phyloP scores from a whole-genome alignment of 2,113 vertebrate genomes.

The Thunnus maccoyii region DNA sequence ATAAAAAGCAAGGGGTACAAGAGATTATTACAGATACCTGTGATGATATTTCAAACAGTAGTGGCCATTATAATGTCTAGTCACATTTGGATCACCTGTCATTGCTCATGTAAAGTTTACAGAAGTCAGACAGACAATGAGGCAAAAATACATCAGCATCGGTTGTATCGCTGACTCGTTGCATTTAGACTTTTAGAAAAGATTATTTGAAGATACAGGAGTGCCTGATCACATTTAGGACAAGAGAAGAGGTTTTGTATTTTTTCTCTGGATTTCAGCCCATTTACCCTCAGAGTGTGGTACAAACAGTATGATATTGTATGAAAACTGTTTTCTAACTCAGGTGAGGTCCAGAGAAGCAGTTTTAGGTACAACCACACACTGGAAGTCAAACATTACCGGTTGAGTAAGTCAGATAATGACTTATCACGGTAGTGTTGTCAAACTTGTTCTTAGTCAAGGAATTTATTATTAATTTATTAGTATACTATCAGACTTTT shows the following conservation, averaged over 20 bases:
- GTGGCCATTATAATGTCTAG: background rate
- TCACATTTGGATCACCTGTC: background rate
- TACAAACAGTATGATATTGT: background rate
- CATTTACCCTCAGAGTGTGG: background rate
- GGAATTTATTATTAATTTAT: too few relatives aligned
- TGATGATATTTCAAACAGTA: background rate
- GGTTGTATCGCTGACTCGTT: background rate
- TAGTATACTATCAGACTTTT: too few relatives aligned
- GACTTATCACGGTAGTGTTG: too few relatives aligned
- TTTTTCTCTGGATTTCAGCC: background rate
- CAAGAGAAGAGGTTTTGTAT: background rate
- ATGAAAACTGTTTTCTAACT: background rate
- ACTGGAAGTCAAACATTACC: background rate
- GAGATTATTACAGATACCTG: background rate
- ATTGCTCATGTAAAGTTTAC: background rate
- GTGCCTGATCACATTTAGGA: constrained; percentile 8
- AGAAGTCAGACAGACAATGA: background rate
- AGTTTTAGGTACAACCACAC: background rate
- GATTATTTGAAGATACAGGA: background rate
- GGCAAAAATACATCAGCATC: background rate
- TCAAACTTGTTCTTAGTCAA: too few relatives aligned
- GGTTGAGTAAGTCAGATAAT: background rate
- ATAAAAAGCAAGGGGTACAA: background rate
- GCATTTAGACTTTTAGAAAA: background rate
- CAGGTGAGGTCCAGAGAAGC: background rate